phyloP scores from a whole-genome alignment of 1,140 invertebrate genomes.

The Cotesia chilonis region DNA sequence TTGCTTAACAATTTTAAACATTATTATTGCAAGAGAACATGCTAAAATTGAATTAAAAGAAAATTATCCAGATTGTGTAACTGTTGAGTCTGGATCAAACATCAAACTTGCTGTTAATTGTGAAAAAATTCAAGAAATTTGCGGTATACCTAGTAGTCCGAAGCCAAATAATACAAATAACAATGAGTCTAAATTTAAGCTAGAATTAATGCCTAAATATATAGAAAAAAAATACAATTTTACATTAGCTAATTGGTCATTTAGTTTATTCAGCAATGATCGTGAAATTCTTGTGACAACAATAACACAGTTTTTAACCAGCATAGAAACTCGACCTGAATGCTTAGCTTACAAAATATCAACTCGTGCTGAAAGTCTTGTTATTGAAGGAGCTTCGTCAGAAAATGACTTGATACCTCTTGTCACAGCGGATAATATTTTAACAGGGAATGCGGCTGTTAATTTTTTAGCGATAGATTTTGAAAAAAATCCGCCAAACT shows the following conservation, averaged over 20 bases:
- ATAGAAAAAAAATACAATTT: slow-evolving; percentile 75
- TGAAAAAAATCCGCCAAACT: slow-evolving; percentile 76
- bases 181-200: slow-evolving; percentile 39
- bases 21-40: slow-evolving; percentile 81
- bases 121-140: slow-evolving; percentile 46
- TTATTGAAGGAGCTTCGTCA: slow-evolving; percentile 78
- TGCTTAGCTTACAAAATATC: slow-evolving; percentile 77
- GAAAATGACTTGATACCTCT: slow-evolving; percentile 80
- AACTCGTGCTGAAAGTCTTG: slow-evolving; percentile 78
- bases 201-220: slow-evolving; percentile 45
- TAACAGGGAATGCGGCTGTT: slow-evolving; percentile 70
- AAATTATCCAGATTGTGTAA: slow-evolving; percentile 44
- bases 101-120: slow-evolving; percentile 44
- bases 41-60: slow-evolving; percentile 59
- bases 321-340: slow-evolving; percentile 76
- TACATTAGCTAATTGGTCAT: slow-evolving; percentile 77
- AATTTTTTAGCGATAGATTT: slow-evolving; percentile 81
- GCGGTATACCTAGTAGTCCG: slow-evolving; percentile 21
- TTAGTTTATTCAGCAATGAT: slow-evolving; percentile 75
- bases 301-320: slow-evolving; percentile 77
- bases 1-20: slow-evolving; percentile 76
- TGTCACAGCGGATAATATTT: slow-evolving; percentile 74
- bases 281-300: slow-evolving; percentile 79
- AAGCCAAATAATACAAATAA: slow-evolving; percentile 40
- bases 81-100: slow-evolving; percentile 45